Conservation (phyloP, 2,888 invertebrate genomes). For the Smittia aterrima region DNA sequence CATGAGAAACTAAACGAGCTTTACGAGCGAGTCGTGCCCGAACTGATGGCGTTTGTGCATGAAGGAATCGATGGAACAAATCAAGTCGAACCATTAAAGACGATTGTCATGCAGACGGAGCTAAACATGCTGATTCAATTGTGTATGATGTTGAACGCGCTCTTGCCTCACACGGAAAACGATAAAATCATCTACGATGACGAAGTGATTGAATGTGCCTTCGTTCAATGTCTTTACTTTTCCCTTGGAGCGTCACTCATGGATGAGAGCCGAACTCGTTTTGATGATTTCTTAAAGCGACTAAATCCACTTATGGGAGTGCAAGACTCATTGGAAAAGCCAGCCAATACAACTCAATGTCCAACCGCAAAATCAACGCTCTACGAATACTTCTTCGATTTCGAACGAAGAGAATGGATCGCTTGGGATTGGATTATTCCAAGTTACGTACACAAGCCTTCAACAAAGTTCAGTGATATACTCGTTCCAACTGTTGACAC, state of each 20-base stretch:
- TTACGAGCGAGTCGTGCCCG: conserved; percentile 74
- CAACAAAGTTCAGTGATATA: conserved; percentile 73
- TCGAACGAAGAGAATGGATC: conserved; percentile 67
- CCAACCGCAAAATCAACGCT: conserved; percentile 70
- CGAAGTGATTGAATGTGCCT: conserved; percentile 68
- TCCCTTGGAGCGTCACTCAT: conserved; percentile 79
- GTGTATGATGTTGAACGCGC: conserved; percentile 74
- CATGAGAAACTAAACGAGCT: conserved; percentile 58
- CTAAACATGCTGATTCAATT: conserved; percentile 86
- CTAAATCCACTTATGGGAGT: conserved; percentile 67
- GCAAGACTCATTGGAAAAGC: conserved; percentile 64
- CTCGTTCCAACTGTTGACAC: conserved; percentile 90
- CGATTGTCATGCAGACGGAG: conserved; percentile 79
- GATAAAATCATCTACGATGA: conserved; percentile 56
- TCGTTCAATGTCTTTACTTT: conserved; percentile 74
- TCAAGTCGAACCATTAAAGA: conserved; percentile 70
- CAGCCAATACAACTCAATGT: conserved; percentile 68
- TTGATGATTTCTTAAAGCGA: conserved; percentile 78
- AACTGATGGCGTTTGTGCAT: conserved; percentile 68
- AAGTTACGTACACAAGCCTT: conserved; percentile 69
- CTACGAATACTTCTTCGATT: conserved; percentile 79
- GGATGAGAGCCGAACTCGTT: conserved; percentile 65
- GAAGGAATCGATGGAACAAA: conserved; percentile 73
- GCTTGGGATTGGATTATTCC: conserved; percentile 83
- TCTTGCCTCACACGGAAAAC: conserved; percentile 59